Percentiles rank a stretch among this genome's conserved stretches.
These are phyloP conservation scores for Anseranas semipalmata DNA, from an alignment of 2,113 vertebrate genomes.

Conservation along the genomic window DNA sequence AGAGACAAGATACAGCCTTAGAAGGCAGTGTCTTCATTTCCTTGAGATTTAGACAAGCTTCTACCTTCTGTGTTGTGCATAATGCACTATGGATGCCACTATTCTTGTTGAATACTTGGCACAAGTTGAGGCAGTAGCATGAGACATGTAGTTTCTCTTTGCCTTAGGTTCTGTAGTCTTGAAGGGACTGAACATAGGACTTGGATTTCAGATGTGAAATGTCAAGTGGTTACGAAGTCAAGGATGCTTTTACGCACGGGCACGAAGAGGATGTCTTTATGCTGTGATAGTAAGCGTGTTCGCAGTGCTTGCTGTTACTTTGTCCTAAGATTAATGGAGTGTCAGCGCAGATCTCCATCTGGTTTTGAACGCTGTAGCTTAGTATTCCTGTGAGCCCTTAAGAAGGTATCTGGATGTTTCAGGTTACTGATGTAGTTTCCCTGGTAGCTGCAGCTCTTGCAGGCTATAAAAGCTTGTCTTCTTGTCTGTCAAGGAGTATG, in stretches of 20 bases:
- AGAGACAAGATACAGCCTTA: neutral
- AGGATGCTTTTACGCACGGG: neutral
- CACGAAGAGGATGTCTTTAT: neutral
- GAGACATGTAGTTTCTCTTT: neutral
- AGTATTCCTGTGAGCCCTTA: neutral
- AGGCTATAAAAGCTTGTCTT: neutral
- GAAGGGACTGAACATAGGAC: neutral
- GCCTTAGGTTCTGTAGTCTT: neutral
- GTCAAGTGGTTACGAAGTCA: neutral
- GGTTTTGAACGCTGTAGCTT: neutral
- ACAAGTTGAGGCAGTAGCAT: neutral
- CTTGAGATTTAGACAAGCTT: neutral
- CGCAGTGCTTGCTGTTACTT: neutral
- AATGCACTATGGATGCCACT: neutral
- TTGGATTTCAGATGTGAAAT: neutral
- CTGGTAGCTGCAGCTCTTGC: neutral
- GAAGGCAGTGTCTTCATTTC: neutral
- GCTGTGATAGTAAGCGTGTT: neutral
- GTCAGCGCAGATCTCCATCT: neutral
- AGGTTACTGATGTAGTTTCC: neutral
- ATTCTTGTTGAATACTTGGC: neutral
- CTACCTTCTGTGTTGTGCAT: neutral
- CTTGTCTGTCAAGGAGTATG: neutral
- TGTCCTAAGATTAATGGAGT: neutral
- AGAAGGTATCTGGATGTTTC: conserved; percentile 8